Evolutionary conservation across 2,888 invertebrate species (phyloP), one percentile per base, ranked within the genome.

Genomic region (Pseudolycoriella hygida): DNA sequence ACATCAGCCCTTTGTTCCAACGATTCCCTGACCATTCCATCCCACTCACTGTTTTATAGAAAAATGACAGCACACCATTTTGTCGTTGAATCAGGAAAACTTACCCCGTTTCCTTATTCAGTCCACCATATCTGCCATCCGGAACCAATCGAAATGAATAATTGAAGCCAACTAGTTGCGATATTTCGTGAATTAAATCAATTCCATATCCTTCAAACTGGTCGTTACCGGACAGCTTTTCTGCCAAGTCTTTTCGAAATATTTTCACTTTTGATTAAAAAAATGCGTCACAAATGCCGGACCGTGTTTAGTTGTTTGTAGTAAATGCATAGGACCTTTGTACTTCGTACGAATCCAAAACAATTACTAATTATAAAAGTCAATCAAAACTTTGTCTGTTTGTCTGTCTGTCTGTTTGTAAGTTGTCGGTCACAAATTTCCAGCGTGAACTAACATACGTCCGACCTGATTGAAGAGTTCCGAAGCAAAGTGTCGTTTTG

Each of bases 171-270:
- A 88, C 71, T 51, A 84, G 74, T 58, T 76, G 76, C 43, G 94
- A 82, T 65, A 97, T 89, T 68, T 93, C 90, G 59, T 85, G 76
- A 58, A 96, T 83, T 49, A 97, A 71, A 70, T 97, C 96, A 50
- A 97, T 80, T 52, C 85, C 89, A 68, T 93, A 97, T 31, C 93
- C 93, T 63, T 93, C 92, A 64, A 84, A 93, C 57, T 87, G 87
- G 55, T 88, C 87, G 65, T 93, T 93, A 34, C 92, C 93, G 4
- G 76, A 75, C 43, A 92, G 69, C 50, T 81, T 80, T 55, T 82
- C 80, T 55, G 83, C 81, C 5, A 87, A 84, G 58, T 85, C 82
- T 64, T 85, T 92, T 51, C 85, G 70, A n/a, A n/a, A n/a, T n/a
- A n/a, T n/a, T n/a, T n/a, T n/a, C n/a, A n/a, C n/a, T n/a, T n/a